A percentile compares a stretch with the other conserved stretches of the same genome.
Evolutionary conservation across 2,888 invertebrate genomes (phyloP).

Genomic region (Athalia circularis): DNA sequence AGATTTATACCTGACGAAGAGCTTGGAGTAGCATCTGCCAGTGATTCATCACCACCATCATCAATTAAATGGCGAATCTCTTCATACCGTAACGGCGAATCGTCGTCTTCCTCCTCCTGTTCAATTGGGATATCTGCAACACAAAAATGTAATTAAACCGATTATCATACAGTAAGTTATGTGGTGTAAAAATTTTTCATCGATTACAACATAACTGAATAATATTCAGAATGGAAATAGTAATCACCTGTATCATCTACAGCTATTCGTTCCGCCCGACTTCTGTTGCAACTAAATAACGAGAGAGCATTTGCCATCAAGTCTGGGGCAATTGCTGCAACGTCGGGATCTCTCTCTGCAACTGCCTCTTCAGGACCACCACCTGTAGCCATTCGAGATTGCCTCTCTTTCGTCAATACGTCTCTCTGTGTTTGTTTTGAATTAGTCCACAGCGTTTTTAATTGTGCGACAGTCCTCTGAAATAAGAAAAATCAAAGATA

Average conservation of each 20-base stretch:
- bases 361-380: constrained; percentile 41
- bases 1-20: neutral
- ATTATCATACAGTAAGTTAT: too few relatives aligned
- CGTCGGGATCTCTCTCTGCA: constrained; percentile 47
- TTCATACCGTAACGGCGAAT: neutral
- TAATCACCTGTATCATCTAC: constrained; percentile 30
- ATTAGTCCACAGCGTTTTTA: constrained; percentile 50
- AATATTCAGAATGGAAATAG: too few relatives aligned
- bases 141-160: too few relatives aligned
- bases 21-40: neutral
- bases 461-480: too few relatives aligned
- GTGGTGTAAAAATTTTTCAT: too few relatives aligned
- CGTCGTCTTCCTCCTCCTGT: neutral
- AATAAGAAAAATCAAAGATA: too few relatives aligned
- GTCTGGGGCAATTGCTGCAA: constrained; percentile 46
- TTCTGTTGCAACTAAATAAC: constrained; percentile 46
- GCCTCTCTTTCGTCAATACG: constrained; percentile 48
- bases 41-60: neutral
- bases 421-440: constrained; percentile 47
- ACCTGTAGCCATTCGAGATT: constrained; percentile 46
- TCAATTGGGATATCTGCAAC: neutral
- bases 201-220: too few relatives aligned
- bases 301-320: constrained; percentile 47
- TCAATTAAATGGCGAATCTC: too few relatives aligned
- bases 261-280: constrained; percentile 7